Conservation (phyloP, 2,113 vertebrate genomes). For the Sclerurus mexicanus region DNA sequence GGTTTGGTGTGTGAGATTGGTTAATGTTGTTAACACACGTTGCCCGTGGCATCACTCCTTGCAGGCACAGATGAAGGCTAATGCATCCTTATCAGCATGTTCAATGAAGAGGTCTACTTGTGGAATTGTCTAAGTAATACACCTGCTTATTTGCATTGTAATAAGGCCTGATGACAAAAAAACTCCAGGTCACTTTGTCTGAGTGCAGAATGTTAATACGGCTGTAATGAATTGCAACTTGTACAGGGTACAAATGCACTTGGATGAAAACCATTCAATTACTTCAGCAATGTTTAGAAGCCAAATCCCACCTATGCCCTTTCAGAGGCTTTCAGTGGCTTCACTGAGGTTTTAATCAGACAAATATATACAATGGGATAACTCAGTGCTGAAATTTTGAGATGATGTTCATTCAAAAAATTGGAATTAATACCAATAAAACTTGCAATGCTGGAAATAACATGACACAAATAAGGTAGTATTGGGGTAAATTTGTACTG, state of each 20-base stretch:
- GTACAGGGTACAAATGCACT: background rate
- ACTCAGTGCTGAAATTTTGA: background rate
- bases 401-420: background rate
- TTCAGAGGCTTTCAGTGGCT: background rate
- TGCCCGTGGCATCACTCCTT: background rate
- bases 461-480: background rate
- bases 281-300: background rate
- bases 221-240: background rate
- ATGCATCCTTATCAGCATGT: background rate
- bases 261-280: background rate
- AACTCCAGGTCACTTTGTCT: conserved; percentile 31
- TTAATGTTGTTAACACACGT: background rate
- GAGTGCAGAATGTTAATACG: conserved; percentile 26
- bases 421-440: background rate
- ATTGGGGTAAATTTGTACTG: background rate
- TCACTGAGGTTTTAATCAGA: background rate
- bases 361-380: background rate
- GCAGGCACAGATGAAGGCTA: background rate
- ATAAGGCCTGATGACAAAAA: conserved; percentile 7
- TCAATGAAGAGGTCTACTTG: background rate
- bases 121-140: background rate
- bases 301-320: background rate
- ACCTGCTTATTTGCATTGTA: conserved; percentile 3
- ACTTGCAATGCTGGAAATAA: background rate
- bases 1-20: background rate